Percentiles rank a stretch among this genome's conserved stretches.
phyloP scores from a whole-genome alignment of 2,797 vertebrate species.

The Pelobates cultripes region DNA sequence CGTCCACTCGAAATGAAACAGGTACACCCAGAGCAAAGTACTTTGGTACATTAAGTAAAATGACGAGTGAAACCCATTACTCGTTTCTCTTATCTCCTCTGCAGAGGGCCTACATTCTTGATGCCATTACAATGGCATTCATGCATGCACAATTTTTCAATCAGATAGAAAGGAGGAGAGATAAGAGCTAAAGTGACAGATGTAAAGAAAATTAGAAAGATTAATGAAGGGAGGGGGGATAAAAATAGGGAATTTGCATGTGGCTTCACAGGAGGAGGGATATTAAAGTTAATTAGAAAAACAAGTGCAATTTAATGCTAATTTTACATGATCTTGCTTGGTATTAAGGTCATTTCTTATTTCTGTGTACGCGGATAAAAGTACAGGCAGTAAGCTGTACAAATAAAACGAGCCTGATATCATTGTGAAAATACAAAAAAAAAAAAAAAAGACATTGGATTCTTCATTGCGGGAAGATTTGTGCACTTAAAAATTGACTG shows the following conservation, averaged over 20 bases:
- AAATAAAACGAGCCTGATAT: too few species aligned
- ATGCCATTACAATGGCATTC: not conserved
- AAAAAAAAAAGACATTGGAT: too few species aligned
- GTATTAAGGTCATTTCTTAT: not conserved
- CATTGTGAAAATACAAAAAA: too few species aligned
- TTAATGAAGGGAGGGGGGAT: not conserved
- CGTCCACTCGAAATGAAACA: not conserved
- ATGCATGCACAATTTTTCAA: not conserved
- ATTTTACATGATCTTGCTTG: slow-evolving; percentile 2
- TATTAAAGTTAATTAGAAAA: slow-evolving; percentile 3
- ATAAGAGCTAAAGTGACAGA: not conserved
- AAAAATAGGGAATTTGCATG: not conserved
- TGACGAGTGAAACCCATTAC: not conserved
- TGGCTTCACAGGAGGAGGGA: not conserved
- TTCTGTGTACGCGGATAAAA: not conserved
- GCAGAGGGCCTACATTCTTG: not conserved
- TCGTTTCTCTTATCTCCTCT: not conserved
- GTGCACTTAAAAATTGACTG: too few species aligned
- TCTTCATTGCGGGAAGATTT: too few species aligned
- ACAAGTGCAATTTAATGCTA: not conserved
- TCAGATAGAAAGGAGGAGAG: not conserved
- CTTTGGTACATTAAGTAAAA: not conserved
- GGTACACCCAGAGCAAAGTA: not conserved
- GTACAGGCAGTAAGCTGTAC: too few species aligned
- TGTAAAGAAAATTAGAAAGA: not conserved